phyloP scores from a whole-genome alignment of 2,797 vertebrate species.

The Parauchenoglanis punctatus region DNA sequence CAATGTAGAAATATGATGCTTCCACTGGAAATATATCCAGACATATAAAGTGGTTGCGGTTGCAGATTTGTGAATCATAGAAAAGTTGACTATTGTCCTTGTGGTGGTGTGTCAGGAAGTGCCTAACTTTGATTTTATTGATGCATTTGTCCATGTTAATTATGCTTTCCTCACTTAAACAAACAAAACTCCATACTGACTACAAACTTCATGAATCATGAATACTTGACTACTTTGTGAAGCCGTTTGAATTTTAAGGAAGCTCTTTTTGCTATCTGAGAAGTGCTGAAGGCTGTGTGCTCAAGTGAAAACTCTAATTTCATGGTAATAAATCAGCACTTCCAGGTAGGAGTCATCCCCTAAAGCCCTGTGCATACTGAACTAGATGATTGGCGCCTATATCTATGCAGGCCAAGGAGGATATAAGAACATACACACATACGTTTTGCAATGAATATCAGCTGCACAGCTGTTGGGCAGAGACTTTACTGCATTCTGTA shows the following conservation, averaged over 20 bases:
- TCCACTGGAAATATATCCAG: too few species aligned
- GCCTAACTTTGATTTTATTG: not conserved
- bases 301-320: slow-evolving; percentile 54
- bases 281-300: slow-evolving; percentile 27
- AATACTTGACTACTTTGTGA: not conserved
- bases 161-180: not conserved
- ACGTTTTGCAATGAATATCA: not conserved
- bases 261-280: slow-evolving; percentile 4
- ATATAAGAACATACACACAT: not conserved
- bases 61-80: too few species aligned
- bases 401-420: slow-evolving; percentile 21
- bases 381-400: slow-evolving; percentile 56
- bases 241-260: slow-evolving; percentile 6
- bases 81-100: too few species aligned
- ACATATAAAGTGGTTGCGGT: too few species aligned
- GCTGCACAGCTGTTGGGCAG: not conserved
- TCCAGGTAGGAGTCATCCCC: slow-evolving; percentile 38
- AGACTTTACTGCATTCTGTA: not conserved
- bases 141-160: not conserved
- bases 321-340: slow-evolving; percentile 62
- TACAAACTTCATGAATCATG: not conserved
- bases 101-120: too few species aligned
- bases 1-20: too few species aligned
- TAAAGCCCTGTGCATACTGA: slow-evolving; percentile 53
- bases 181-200: not conserved